Conservation (phyloP, 2,888 invertebrate genomes). For the Xanthorhoe spadicearia region DNA sequence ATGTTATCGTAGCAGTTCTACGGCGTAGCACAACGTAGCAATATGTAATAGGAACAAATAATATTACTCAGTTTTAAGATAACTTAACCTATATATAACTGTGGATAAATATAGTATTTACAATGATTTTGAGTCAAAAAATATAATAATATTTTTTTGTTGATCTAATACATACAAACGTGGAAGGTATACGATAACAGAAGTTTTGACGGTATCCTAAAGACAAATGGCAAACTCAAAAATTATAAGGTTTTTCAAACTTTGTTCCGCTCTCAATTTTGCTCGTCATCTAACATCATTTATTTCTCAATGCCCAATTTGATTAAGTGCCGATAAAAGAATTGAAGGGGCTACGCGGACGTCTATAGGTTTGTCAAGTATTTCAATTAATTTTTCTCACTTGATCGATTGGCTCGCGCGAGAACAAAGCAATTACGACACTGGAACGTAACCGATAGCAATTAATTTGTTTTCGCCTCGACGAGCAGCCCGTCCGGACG, state of each 20-base stretch:
- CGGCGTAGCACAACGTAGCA: not conserved
- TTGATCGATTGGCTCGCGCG: conserved; percentile 73
- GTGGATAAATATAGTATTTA: too few relatives aligned
- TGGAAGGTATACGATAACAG: too few relatives aligned
- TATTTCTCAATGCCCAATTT: conserved; percentile 28
- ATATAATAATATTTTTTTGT: too few relatives aligned
- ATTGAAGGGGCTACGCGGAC: conserved; percentile 42
- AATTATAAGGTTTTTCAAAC: not conserved
- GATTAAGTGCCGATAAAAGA: conserved; percentile 45
- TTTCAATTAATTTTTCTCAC: conserved; percentile 82
- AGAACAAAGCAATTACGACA: conserved; percentile 81
- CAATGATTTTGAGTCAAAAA: too few relatives aligned
- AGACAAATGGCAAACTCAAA: not conserved
- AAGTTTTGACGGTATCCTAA: not conserved
- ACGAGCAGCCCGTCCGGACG: conserved; percentile 66
- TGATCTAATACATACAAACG: too few relatives aligned
- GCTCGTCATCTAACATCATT: conserved; percentile 34
- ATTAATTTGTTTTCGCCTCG: conserved; percentile 81
- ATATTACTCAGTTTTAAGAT: too few relatives aligned
- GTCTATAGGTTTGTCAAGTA: conserved; percentile 61
- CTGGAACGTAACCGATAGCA: conserved; percentile 78
- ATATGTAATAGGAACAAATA: too few relatives aligned
- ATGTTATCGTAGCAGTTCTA: not conserved
- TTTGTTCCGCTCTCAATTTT: conserved; percentile 10
- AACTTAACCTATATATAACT: too few relatives aligned